Base-by-base conservation (phyloP, 2,797 vertebrate genomes). In the Rachycentron canadum region DNA sequence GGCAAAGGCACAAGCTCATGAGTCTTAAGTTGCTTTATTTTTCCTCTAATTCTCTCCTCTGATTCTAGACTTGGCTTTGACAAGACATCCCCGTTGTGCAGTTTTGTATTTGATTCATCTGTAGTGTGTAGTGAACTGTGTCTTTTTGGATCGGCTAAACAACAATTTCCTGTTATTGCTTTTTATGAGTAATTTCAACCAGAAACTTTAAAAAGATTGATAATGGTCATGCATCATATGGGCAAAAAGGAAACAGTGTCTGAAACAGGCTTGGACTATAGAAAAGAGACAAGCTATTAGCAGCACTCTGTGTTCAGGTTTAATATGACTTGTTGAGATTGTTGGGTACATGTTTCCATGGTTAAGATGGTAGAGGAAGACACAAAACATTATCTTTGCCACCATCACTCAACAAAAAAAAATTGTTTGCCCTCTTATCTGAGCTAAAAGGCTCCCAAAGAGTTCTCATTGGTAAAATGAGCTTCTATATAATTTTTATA, bases 1-100 rank as follows among this genome's bases (percentile, higher is more conserved):
- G 87, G 89, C 89, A 79, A 58, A 65, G 66, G 63, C 50, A 73
- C 85, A 81, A 76, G 70, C 85, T 84, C 84, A 78, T 83, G 80
- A 87, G 65, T 90, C 83, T 87, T 55, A 69, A 85, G 83, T 84
- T 84, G 82, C 86, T 87, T 53, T 78, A 45, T 86, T 91, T 88
- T 88, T 71, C 78, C 79, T 77, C 60, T 55, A 45, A 74, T 83
- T 85, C 75, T 82, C 61, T 60, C n/a, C 80, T 64, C 72, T 87
- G 84, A 75, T 86, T 91, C 76, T 78, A 88, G 69, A 71, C 58
- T 60, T 69, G 25, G 68, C 72, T 71, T 69, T 61, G 23, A 62
- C 38, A 21, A 57, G 56, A 74, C 41, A 19, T 69, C 16, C 60
- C 77, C 69, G 36, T 67, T 32, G 8, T 53, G 25, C 25, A 52